Evolutionary conservation across 2,888 invertebrate genomes (phyloP).

Genomic region (Eurytoma californica): DNA sequence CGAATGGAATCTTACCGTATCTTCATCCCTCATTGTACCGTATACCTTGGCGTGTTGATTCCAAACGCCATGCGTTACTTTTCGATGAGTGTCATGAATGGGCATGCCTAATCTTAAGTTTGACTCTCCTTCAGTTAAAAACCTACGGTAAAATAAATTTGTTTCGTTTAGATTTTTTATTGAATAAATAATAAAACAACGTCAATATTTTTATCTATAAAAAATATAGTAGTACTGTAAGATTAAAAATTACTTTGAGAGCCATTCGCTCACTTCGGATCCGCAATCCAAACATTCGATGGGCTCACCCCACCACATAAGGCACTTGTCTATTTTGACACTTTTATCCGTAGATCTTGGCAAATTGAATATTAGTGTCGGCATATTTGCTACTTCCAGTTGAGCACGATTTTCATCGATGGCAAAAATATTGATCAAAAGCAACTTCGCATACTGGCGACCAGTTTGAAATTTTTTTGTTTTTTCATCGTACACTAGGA

Average conservation of each 20-base stretch:
- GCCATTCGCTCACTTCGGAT: slow-evolving; percentile 79
- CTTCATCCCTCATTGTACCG: slow-evolving; percentile 64
- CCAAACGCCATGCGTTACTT: slow-evolving; percentile 58
- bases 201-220: slow-evolving; percentile 12
- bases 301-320: slow-evolving; percentile 71
- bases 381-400: slow-evolving; percentile 76
- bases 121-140: slow-evolving; percentile 63
- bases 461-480: slow-evolving; percentile 74
- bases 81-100: background rate
- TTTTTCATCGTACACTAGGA: slow-evolving; percentile 74
- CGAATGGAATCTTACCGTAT: slow-evolving; percentile 62
- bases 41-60: slow-evolving; percentile 63
- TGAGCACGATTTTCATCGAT: slow-evolving; percentile 73
- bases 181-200: background rate
- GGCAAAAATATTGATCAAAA: slow-evolving; percentile 73
- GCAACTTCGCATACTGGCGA: slow-evolving; percentile 75
- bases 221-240: slow-evolving; percentile 20
- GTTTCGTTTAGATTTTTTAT: background rate
- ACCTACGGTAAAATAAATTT: slow-evolving; percentile 57
- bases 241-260: slow-evolving; percentile 73
- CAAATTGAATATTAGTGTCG: slow-evolving; percentile 73
- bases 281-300: slow-evolving; percentile 80
- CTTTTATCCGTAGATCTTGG: slow-evolving; percentile 63
- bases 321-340: slow-evolving; percentile 60
- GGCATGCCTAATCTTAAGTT: slow-evolving; percentile 64